Conservation (phyloP, 2,888 invertebrate genomes). For the Amiota mariae region DNA sequence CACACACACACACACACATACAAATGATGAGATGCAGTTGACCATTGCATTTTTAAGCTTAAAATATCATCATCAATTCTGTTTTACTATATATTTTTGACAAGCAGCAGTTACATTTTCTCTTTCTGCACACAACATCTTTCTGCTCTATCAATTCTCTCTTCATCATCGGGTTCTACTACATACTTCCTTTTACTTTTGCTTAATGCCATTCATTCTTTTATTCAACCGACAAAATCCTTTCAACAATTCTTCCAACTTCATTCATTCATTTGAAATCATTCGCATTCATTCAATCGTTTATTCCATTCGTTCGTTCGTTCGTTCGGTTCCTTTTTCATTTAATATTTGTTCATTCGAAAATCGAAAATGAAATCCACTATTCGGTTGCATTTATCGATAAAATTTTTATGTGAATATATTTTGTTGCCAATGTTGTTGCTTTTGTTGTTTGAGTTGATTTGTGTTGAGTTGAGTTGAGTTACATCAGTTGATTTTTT, state of each 20-base stretch:
- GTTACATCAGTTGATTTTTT: no score
- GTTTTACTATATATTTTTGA: constrained; percentile 18
- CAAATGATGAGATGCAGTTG: neutral
- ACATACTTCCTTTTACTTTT: no score
- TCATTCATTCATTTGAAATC: neutral
- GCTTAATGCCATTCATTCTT: no score
- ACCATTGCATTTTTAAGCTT: constrained; percentile 6
- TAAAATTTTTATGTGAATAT: neutral
- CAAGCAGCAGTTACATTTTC: neutral
- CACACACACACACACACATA: no score
- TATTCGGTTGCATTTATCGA: constrained; percentile 6
- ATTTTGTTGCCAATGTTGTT: neutral
- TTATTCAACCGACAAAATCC: neutral
- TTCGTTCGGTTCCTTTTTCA: neutral
- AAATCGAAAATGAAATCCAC: no score
- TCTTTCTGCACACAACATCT: neutral
- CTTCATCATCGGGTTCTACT: no score
- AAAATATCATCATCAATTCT: constrained; percentile 10
- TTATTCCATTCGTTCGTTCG: neutral
- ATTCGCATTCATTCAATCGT: neutral
- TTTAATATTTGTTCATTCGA: neutral
- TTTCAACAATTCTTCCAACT: neutral
- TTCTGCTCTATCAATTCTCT: no score
- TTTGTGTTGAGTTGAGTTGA: no score
- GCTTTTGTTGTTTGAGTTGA: no score